Evolutionary conservation across 2,797 vertebrate genomes (phyloP), one percentile per base, ranked within the genome.

Genomic region (Hemibagrus guttatus): DNA sequence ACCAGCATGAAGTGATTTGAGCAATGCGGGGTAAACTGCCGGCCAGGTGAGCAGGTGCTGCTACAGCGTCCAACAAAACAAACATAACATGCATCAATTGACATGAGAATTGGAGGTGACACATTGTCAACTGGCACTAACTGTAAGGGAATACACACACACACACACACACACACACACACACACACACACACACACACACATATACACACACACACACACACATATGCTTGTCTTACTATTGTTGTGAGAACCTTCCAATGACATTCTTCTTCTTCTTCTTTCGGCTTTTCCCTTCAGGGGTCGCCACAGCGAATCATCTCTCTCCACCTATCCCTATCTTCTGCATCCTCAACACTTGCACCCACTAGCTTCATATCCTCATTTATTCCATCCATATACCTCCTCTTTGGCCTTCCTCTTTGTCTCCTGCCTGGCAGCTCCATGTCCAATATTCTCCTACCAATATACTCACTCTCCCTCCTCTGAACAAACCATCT

Each of bases 31-130:
- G 11, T 59, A 12, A 68, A 87, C 31, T 80, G 31, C 54, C 11
- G 31, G 56, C 31, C 88, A 89, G 83, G 72, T 3, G 16, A 92
- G 88, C 92, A 94, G 91, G 92, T 94, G 93, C 93, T 91, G 89
- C 90, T 91, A 92, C 90, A 56, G 86, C 13, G 74, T 93, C 90
- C 86, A 88, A 89, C 89, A 84, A 93, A 92, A 93, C 87, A 91
- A 93, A 86, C 82, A 80, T 89, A 92, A 93, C 93, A 92, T 90
- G 93, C 74, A 91, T 80, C 90, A 87, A 87, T 89, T 21, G 19
- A 31, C 75, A 23, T 61, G 93, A 91, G 92, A 93, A 92, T 92
- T 89, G 17, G 91, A 90, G 58, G 31, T 86, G 71, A 89, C 90
- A 90, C 92, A 87, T 91, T 89, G 91, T 92, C 92, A 92, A 86